These are phyloP conservation scores for Montipora foliosa DNA, from an alignment of 64 coral and sea anemone genomes.

Conservation along the genomic window DNA sequence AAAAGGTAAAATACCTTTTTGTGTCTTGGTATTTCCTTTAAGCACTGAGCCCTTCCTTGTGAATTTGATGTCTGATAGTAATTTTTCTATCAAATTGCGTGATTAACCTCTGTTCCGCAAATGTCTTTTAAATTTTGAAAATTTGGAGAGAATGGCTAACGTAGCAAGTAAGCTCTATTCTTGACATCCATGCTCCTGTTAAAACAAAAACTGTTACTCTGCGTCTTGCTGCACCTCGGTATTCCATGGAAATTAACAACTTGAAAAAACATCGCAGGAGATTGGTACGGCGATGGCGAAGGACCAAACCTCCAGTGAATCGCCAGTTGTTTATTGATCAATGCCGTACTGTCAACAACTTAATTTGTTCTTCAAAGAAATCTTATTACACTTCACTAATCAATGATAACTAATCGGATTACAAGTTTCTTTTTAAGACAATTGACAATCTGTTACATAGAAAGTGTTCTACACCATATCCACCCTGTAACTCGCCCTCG, in stretches of 20 bases:
- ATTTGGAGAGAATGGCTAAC: too few species aligned
- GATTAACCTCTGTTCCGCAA: too few species aligned
- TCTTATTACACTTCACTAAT: conserved; percentile 6
- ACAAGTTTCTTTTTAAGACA: conserved; percentile 5
- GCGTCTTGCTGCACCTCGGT: too few species aligned
- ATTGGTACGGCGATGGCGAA: neutral
- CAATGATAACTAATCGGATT: neutral
- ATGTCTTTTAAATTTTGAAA: too few species aligned
- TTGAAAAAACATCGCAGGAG: conserved; percentile 2
- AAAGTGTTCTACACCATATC: conserved; percentile 5
- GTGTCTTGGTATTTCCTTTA: too few species aligned
- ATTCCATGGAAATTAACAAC: neutral
- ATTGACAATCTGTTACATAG: conserved; percentile 6
- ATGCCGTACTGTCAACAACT: conserved; percentile 3
- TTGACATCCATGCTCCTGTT: too few species aligned
- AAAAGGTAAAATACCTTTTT: too few species aligned
- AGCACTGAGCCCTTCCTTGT: too few species aligned
- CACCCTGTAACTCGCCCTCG: conserved; percentile 2
- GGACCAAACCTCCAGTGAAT: neutral
- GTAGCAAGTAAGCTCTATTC: too few species aligned
- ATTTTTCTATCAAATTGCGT: too few species aligned
- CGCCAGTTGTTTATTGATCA: conserved; percentile 41
- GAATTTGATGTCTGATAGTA: too few species aligned
- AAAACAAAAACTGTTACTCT: neutral
- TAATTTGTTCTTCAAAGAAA: conserved; percentile 31